These are phyloP conservation scores for Myotis vivesi DNA, from an alignment of 2,797 vertebrate genomes.

Conservation along the genomic window DNA sequence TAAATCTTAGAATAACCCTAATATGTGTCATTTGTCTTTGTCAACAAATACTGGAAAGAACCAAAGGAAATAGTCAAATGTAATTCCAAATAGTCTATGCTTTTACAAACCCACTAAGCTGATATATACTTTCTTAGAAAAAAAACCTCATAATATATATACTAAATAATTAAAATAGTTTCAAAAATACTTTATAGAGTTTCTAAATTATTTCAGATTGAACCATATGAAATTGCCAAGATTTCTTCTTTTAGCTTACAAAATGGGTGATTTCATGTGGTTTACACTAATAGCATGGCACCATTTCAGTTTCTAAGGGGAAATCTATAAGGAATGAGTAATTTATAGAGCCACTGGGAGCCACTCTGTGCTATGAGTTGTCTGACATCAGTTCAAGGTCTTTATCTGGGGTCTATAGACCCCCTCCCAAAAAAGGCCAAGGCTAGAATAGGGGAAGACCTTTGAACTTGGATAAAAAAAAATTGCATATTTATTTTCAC, in stretches of 20 bases:
- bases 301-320: neutral
- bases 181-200: neutral
- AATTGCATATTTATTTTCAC: neutral
- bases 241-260: neutral
- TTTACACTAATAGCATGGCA: neutral
- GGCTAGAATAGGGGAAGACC: neutral
- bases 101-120: slow-evolving; percentile 29
- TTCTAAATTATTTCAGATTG: neutral
- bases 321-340: neutral
- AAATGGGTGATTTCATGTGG: neutral
- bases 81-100: neutral
- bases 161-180: slow-evolving; percentile 2
- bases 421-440: neutral
- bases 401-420: neutral
- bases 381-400: neutral
- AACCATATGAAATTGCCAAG: neutral
- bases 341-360: neutral
- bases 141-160: neutral
- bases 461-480: slow-evolving; percentile 15
- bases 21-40: slow-evolving; percentile 62
- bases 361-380: neutral
- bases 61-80: slow-evolving; percentile 25
- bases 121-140: neutral
- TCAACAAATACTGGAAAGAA: slow-evolving; percentile 76
- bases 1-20: slow-evolving; percentile 64